Conservation (phyloP, 2,888 invertebrate species). For the Lasioglossum lativentre region DNA sequence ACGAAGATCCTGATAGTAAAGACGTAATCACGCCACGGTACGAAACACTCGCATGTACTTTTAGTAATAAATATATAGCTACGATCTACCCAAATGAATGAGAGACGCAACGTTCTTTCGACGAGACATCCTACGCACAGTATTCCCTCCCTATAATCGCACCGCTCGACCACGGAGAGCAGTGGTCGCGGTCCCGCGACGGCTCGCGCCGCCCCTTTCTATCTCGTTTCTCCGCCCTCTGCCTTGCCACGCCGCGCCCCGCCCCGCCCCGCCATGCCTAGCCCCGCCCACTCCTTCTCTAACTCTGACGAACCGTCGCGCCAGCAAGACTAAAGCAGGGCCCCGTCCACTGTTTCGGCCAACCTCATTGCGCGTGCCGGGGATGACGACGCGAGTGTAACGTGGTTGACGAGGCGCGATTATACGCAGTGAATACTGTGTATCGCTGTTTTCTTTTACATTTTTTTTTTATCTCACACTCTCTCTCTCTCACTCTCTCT, state of each 20-base stretch:
- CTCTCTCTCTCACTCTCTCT: background rate
- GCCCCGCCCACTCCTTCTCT: background rate
- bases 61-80: slow-evolving; percentile 63
- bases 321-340: background rate
- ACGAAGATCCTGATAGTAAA: slow-evolving; percentile 66
- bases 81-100: slow-evolving; percentile 43
- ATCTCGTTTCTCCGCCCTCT: background rate
- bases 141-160: slow-evolving; percentile 19
- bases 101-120: slow-evolving; percentile 29
- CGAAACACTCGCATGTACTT: slow-evolving; percentile 57
- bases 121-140: slow-evolving; percentile 34
- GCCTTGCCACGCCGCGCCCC: background rate
- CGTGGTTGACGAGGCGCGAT: background rate
- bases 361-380: background rate
- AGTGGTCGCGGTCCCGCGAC: background rate
- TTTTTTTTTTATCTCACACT: background rate
- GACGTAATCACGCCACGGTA: slow-evolving; percentile 63
- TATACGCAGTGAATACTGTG: slow-evolving; percentile 13
- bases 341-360: background rate
- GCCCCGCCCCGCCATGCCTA: too few species aligned
- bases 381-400: background rate
- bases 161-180: background rate
- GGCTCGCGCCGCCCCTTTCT: background rate
- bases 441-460: background rate
- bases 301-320: background rate